Conservation (phyloP, 2,888 invertebrate genomes). For the Aricia artaxerxes region DNA sequence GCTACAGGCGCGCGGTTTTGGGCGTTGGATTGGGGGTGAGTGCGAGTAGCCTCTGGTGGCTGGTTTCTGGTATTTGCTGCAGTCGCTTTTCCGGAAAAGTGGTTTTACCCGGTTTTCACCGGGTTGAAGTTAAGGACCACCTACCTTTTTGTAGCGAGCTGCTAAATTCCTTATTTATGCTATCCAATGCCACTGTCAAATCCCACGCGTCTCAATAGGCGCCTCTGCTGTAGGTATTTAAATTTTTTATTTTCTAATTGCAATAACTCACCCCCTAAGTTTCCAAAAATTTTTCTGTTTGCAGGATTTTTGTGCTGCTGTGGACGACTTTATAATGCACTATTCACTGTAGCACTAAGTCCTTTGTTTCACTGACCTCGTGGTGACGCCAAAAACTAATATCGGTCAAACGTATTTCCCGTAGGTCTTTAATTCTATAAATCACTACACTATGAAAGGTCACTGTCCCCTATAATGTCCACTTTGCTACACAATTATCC, state of each 20-base stretch:
- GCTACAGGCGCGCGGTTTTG: background rate
- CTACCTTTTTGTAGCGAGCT: background rate
- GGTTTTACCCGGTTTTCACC: background rate
- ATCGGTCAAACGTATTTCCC: background rate
- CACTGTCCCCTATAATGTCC: background rate
- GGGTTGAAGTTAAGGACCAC: background rate
- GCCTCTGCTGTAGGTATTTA: rapidly evolving
- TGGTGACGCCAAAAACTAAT: background rate
- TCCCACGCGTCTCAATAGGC: background rate
- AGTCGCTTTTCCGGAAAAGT: background rate
- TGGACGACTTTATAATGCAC: too few relatives aligned
- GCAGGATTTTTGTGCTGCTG: too few relatives aligned
- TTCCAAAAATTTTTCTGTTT: background rate
- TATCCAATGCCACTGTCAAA: rapidly evolving
- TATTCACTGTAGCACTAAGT: too few relatives aligned
- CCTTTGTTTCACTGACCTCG: background rate
- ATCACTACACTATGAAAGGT: background rate
- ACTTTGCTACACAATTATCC: background rate
- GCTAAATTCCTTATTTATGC: background rate
- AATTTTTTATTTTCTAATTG: background rate
- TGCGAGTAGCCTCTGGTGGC: background rate
- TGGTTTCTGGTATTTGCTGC: background rate
- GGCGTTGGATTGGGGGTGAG: background rate
- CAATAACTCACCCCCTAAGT: background rate
- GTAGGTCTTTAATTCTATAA: background rate